phyloP scores from a whole-genome alignment of 2,113 vertebrate species.

The Sardina pilchardus region DNA sequence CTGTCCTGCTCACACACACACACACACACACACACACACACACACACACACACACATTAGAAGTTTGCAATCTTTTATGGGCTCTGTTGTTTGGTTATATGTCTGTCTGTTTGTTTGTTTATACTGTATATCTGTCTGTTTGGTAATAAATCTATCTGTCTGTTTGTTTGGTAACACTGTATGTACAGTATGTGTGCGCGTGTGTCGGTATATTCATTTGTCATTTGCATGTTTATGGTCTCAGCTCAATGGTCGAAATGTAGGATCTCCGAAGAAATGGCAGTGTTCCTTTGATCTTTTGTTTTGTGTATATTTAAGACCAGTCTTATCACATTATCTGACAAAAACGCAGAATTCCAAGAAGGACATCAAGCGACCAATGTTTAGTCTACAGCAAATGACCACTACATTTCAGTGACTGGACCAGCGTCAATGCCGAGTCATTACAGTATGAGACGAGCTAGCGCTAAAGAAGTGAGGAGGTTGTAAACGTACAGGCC shows the following conservation, averaged over 20 bases:
- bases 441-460: background rate
- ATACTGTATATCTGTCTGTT: too few species aligned
- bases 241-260: background rate
- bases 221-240: background rate
- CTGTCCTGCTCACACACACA: constrained; percentile 52
- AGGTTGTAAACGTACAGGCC: constrained; percentile 59
- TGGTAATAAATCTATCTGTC: too few species aligned
- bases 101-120: too few species aligned
- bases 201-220: too few species aligned
- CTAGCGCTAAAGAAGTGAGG: background rate
- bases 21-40: constrained; percentile 1
- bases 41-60: background rate
- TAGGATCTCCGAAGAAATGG: background rate
- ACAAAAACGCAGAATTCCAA: background rate
- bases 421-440: background rate
- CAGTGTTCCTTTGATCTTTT: background rate
- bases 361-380: too few species aligned
- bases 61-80: too few species aligned
- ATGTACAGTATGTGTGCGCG: too few species aligned
- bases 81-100: too few species aligned
- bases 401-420: background rate
- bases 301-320: background rate
- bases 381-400: background rate
- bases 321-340: background rate
- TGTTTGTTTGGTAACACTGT: too few species aligned